These are phyloP conservation scores for Scolopax rusticola DNA, from an alignment of 2,797 vertebrate species.

Conservation along the genomic window DNA sequence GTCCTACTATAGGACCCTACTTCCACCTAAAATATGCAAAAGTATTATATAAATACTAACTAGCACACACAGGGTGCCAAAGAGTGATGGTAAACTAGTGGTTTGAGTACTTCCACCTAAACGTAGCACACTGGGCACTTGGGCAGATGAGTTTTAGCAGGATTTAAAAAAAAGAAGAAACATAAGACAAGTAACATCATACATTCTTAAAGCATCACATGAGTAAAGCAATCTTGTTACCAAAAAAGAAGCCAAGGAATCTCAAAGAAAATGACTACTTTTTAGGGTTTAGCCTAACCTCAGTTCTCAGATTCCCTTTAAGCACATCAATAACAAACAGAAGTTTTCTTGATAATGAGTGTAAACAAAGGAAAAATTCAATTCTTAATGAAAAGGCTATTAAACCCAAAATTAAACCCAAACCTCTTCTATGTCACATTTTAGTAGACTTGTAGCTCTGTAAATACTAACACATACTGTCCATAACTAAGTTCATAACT, in stretches of 20 bases:
- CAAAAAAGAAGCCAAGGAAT: neutral
- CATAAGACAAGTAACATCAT: neutral
- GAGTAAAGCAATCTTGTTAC: neutral
- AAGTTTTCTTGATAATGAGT: accelerated
- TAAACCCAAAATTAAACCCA: neutral
- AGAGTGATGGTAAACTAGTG: neutral
- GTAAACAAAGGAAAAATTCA: neutral
- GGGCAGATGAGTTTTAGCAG: neutral
- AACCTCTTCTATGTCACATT: neutral
- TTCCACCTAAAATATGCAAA: neutral
- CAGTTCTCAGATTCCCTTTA: neutral
- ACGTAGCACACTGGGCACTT: accelerated
- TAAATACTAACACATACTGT: neutral
- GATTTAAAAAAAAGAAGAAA: neutral
- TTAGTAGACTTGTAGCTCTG: neutral
- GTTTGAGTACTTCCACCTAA: neutral
- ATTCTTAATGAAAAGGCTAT: neutral
- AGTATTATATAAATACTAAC: neutral
- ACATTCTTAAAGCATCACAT: neutral
- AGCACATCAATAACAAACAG: neutral
- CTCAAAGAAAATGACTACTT: neutral
- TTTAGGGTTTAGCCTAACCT: neutral
- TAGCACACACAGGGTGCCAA: neutral
- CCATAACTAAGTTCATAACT: neutral
- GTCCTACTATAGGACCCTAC: neutral